Evolutionary conservation across 30 jellyfish, hydroid and myxozoan species (phyloP).

Genomic region (Turritopsis dohrnii): DNA sequence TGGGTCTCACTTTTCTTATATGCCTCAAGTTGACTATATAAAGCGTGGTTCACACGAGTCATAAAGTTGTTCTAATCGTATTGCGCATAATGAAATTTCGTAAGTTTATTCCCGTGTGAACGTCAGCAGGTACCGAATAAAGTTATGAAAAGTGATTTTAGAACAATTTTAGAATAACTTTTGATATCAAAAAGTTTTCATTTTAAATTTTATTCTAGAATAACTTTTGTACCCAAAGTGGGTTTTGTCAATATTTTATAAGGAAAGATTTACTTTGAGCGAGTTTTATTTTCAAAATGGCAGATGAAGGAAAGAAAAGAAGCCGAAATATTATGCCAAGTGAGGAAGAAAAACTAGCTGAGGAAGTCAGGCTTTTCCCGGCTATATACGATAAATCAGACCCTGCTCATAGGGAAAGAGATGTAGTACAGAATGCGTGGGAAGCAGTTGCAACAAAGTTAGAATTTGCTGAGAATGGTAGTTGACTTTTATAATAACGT

Average conservation of each 20-base stretch:
- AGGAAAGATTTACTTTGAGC: neutral
- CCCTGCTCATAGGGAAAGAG: neutral
- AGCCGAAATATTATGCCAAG: neutral
- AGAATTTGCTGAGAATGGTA: constrained; percentile 7
- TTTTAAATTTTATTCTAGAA: neutral
- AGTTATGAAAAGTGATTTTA: neutral
- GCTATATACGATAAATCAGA: too few species aligned
- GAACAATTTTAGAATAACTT: neutral
- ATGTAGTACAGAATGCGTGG: neutral
- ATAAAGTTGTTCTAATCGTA: too few species aligned
- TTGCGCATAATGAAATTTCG: too few species aligned
- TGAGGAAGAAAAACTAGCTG: neutral
- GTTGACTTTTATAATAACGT: too few species aligned
- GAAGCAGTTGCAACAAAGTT: neutral
- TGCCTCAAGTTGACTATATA: too few species aligned
- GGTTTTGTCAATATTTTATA: neutral
- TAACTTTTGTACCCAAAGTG: neutral
- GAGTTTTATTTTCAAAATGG: too few species aligned
- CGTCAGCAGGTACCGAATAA: constrained; percentile 5
- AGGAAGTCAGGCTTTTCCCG: constrained; percentile 1
- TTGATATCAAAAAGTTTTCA: too few species aligned
- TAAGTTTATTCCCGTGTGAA: too few species aligned
- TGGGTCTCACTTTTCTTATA: too few species aligned
- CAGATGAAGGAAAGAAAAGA: neutral
- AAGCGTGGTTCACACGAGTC: too few species aligned